Evolutionary conservation across 2,888 invertebrate genomes (phyloP), one percentile per base, ranked within the genome.

Genomic region (Eumacrocentrus americanus): DNA sequence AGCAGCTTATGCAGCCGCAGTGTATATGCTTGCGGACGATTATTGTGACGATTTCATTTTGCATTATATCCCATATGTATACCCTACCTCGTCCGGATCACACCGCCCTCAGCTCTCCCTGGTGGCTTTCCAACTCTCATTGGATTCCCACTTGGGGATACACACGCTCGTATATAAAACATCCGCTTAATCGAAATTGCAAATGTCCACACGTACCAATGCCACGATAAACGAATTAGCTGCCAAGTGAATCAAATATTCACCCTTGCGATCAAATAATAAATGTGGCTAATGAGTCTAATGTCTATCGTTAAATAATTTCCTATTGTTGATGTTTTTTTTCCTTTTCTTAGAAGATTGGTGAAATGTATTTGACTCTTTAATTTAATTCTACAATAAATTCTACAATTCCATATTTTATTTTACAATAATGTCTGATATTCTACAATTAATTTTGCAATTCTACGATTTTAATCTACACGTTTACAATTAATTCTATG

Each of bases 31-130:
- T 64, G 62, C 58, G 66, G 66, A 71, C 67, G 72, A 73, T 75
- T 75, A 74, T 74, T 69, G 72, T 70, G 73, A 74, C 73, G 73
- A 75, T 75, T 74, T 73, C 73, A 70, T 72, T 72, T 72, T 68
- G 70, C 72, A 74, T 72, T 73, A 74, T 72, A 57, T 53, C 61
- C 46, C 23, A 6, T 12, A 25, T 23, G 4, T 11, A 12, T 46
- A 20, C n/a, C n/a, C n/a, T n/a, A n/a, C n/a, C n/a, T n/a, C 46
- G 7, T 22, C 62, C 62, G 60, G 63, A 63, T 70, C 65, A 67
- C 23, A 20, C 5, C 44, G 14, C 57, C 20, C 25, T 58, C 18
- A 57, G 48, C 55, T 54, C 54, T 9, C 18, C 38, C 16, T 52
- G 14, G 11, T 64, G 62, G 56, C 51, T 57, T 53, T 61, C 37